Conservation (phyloP, 2,113 vertebrate species). For the Indicator maculatus region DNA sequence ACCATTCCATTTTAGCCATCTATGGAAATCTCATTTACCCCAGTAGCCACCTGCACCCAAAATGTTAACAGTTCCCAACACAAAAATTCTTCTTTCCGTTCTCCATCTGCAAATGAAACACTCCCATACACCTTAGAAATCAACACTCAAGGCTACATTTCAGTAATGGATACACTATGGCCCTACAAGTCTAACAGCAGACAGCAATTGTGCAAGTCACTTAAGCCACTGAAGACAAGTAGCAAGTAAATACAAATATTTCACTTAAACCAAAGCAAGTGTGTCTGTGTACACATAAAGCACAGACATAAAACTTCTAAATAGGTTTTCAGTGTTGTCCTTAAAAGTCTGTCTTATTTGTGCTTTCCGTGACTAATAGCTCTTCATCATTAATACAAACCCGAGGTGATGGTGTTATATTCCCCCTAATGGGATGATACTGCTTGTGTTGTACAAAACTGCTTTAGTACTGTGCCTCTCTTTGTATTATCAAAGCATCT, state of each 20-base stretch:
- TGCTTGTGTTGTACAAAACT: not conserved
- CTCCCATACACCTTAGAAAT: not conserved
- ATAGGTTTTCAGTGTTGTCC: not conserved
- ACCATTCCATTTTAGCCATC: not conserved
- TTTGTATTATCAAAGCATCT: not conserved
- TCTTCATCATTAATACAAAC: not conserved
- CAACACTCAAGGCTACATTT: not conserved
- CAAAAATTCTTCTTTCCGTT: not conserved
- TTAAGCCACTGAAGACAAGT: not conserved
- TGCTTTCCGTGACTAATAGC: not conserved
- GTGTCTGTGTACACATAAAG: not conserved
- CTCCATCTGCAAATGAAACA: not conserved
- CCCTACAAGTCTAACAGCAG: not conserved
- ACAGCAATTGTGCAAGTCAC: not conserved
- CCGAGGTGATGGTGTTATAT: accelerated
- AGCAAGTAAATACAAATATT: not conserved
- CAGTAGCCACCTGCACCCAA: not conserved
- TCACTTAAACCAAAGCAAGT: not conserved
- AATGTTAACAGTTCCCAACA: not conserved
- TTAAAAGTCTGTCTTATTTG: not conserved
- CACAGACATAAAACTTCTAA: not conserved
- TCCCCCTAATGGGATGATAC: not conserved
- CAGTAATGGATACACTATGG: not conserved
- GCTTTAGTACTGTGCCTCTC: not conserved
- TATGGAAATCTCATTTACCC: not conserved